Conservation (phyloP, 2,113 vertebrate species). For the Cyanocitta stelleri region DNA sequence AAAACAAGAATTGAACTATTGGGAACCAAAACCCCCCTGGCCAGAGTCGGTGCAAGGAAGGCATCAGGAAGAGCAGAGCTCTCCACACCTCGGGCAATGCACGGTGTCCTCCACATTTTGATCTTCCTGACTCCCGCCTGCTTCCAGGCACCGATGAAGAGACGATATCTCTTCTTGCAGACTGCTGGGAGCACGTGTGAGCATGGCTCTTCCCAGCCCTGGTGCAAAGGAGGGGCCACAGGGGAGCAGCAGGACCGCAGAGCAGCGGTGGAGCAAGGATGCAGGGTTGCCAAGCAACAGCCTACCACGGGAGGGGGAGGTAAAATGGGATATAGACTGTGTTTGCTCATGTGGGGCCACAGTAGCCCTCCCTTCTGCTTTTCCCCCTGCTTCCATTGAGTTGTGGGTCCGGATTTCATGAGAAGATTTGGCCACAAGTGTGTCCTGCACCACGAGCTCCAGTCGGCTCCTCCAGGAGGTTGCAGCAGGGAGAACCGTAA, state of each 20-base stretch:
- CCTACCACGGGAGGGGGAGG: not conserved
- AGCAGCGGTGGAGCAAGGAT: conserved; percentile 23
- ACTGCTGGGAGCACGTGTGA: not conserved
- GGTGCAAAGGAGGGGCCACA: not conserved
- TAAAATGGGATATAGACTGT: not conserved
- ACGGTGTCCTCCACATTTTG: not conserved
- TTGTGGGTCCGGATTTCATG: not conserved
- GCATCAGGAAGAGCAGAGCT: not conserved
- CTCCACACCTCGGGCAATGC: accelerated
- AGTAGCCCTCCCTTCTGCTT: not conserved
- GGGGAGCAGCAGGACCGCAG: not conserved
- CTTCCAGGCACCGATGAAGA: not conserved
- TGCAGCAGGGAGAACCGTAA: not conserved
- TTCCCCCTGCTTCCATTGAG: not conserved
- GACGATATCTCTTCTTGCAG: not conserved
- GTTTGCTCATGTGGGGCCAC: not conserved
- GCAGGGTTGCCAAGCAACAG: conserved; percentile 57
- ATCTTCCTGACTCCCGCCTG: not conserved
- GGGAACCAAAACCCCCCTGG: not conserved
- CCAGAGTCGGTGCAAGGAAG: not conserved
- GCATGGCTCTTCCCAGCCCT: not conserved
- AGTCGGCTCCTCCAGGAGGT: not conserved
- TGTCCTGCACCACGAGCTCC: not conserved
- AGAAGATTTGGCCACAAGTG: not conserved
- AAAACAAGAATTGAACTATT: not conserved